A percentile compares a stretch with the other conserved stretches of the same genome.
Evolutionary conservation across 2,888 invertebrate genomes (phyloP).

Genomic region (Catocala sponsa): DNA sequence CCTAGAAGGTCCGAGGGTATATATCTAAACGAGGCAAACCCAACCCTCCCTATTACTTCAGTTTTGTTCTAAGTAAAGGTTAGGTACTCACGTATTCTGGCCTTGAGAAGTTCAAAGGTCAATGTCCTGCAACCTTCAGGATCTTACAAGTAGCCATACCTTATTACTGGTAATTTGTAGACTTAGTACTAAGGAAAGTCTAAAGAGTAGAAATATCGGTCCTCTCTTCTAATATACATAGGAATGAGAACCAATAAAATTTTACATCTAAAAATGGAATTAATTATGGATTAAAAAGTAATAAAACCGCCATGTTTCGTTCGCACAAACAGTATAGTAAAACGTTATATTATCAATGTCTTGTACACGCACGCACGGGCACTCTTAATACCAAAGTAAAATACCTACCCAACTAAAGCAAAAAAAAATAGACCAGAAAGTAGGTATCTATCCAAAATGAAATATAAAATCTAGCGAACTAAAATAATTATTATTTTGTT

Average conservation of each 20-base stretch:
- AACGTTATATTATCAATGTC: too few species aligned
- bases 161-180: conserved; percentile 24
- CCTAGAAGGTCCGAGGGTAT: conserved; percentile 29
- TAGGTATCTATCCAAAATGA: too few species aligned
- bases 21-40: conserved; percentile 21
- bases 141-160: conserved; percentile 16
- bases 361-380: too few species aligned
- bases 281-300: conserved; percentile 57
- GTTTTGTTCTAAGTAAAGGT: conserved; percentile 37
- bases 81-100: conserved; percentile 29
- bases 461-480: too few species aligned
- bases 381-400: too few species aligned
- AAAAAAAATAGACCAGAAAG: too few species aligned
- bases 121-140: conserved; percentile 21
- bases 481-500: too few species aligned
- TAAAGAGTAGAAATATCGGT: conserved; percentile 24
- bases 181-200: conserved; percentile 14
- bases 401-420: too few species aligned
- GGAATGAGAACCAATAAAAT: conserved; percentile 31
- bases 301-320: conserved; percentile 51
- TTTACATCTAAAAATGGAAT: conserved; percentile 45
- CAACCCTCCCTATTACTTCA: conserved; percentile 35
- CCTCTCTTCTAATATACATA: conserved; percentile 17
- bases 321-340: conserved; percentile 30
- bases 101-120: conserved; percentile 41